These are phyloP conservation scores for Microtus californicus DNA, from an alignment of 2,797 vertebrate genomes.

Conservation along the genomic window DNA sequence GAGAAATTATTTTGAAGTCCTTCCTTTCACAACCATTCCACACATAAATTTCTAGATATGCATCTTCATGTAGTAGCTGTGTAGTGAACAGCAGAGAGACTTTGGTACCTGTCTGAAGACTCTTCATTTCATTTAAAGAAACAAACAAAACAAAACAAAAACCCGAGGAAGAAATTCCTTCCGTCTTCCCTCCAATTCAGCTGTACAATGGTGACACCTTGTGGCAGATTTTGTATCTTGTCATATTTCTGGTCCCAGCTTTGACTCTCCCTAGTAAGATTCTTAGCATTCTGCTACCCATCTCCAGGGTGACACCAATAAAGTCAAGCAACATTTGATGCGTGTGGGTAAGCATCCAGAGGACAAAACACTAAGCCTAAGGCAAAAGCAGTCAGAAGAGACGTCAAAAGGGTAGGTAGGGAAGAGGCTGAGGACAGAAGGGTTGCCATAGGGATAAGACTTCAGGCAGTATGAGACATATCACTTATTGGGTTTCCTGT, in stretches of 20 bases:
- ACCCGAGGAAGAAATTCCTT: not conserved
- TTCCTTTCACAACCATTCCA: not conserved
- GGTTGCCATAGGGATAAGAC: not conserved
- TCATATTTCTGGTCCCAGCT: not conserved
- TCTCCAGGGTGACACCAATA: not conserved
- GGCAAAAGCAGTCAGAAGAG: not conserved
- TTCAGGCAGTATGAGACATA: not conserved
- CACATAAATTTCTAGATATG: not conserved
- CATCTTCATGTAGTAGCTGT: not conserved
- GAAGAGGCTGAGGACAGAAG: not conserved
- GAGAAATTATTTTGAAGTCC: constrained; percentile 20
- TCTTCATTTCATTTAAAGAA: not conserved
- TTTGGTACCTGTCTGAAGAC: not conserved
- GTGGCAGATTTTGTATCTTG: constrained; percentile 56
- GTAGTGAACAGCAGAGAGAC: not conserved
- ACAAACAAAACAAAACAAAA: not conserved
- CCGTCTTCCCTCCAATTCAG: not conserved
- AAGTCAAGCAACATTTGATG: not conserved
- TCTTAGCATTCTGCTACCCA: not conserved
- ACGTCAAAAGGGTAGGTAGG: too few species aligned
- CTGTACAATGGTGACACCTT: constrained; percentile 78
- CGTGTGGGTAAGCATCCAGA: not conserved
- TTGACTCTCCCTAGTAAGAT: not conserved
- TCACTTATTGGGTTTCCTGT: not conserved
- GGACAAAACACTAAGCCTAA: not conserved